phyloP scores from a whole-genome alignment of 2,113 vertebrate species.

The Plecturocebus donacophilus region DNA sequence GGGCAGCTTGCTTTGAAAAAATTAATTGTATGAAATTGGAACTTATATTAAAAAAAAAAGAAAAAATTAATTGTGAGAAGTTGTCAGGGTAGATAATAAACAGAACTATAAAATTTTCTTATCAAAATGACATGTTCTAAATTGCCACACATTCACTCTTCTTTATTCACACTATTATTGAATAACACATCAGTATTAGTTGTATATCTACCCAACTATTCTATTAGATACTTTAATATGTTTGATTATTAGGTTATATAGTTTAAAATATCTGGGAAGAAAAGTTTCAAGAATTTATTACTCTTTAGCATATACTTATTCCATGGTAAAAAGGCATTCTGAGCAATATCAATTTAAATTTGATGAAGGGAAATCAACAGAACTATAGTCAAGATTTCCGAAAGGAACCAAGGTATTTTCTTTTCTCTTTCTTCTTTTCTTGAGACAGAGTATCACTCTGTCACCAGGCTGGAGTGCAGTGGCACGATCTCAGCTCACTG shows the following conservation, averaged over 20 bases:
- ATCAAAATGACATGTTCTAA: slow-evolving; percentile 21
- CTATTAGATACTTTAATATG: background rate
- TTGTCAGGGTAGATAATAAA: background rate
- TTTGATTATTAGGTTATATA: background rate
- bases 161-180: slow-evolving; percentile 27
- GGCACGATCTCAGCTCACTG: too few relatives aligned
- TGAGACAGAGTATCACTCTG: too few relatives aligned
- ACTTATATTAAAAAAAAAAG: background rate
- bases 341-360: slow-evolving; percentile 6
- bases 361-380: background rate
- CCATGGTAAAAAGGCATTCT: background rate
- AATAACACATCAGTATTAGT: slow-evolving; percentile 3
- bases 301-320: background rate
- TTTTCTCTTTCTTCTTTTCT: too few relatives aligned
- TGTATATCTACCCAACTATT: slow-evolving; percentile 22
- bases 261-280: background rate
- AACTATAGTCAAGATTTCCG: background rate
- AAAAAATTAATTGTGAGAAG: background rate
- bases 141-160: background rate
- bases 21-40: background rate
- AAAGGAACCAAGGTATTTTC: background rate
- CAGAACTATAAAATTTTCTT: slow-evolving; percentile 2
- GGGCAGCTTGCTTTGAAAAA: background rate
- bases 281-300: slow-evolving; percentile 20
- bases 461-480: too few relatives aligned